phyloP scores from a whole-genome alignment of 2,888 invertebrate species.

The Drosophila limbata region DNA sequence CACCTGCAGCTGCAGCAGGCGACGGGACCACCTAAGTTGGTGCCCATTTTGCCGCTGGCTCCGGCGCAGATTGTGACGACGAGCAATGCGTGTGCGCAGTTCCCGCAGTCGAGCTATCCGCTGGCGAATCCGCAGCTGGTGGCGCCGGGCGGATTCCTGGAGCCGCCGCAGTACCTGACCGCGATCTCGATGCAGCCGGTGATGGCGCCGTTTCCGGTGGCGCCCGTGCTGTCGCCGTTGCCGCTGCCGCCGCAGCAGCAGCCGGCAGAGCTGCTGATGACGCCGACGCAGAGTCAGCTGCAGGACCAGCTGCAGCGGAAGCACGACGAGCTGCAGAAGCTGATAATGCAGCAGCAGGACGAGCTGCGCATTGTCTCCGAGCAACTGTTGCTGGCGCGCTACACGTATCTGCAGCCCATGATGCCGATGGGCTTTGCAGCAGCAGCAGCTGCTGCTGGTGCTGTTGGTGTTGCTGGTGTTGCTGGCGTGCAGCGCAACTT shows the following conservation, averaged over 20 bases:
- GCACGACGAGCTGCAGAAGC: constrained; percentile 93
- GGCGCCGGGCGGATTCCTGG: constrained; percentile 84
- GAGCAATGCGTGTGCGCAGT: constrained; percentile 83
- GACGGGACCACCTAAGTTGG: constrained; percentile 60
- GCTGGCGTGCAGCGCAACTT: constrained; percentile 57
- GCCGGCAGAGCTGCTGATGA: constrained; percentile 84
- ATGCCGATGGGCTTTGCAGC: constrained; percentile 75
- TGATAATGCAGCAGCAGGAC: constrained; percentile 94
- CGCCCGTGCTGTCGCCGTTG: constrained; percentile 86
- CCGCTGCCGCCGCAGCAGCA: constrained; percentile 71
- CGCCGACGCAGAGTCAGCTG: constrained; percentile 87
- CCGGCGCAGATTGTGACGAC: constrained; percentile 69
- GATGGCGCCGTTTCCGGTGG: constrained; percentile 86
- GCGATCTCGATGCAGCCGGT: constrained; percentile 88
- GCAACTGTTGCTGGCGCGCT: constrained; percentile 92
- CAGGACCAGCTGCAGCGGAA: constrained; percentile 92
- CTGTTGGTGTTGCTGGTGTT: constrained; percentile 14
- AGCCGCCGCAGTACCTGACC: constrained; percentile 87
- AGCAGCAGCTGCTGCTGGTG: constrained; percentile 38
- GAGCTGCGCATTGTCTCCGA: constrained; percentile 94
- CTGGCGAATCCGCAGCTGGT: constrained; percentile 84
- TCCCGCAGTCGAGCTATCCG: constrained; percentile 86
- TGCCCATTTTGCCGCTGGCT: constrained; percentile 71
- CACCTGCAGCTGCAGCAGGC: constrained; percentile 67
- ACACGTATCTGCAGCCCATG: constrained; percentile 88